phyloP scores from a whole-genome alignment of 2,888 invertebrate species.

The Flexamia atlantica region DNA sequence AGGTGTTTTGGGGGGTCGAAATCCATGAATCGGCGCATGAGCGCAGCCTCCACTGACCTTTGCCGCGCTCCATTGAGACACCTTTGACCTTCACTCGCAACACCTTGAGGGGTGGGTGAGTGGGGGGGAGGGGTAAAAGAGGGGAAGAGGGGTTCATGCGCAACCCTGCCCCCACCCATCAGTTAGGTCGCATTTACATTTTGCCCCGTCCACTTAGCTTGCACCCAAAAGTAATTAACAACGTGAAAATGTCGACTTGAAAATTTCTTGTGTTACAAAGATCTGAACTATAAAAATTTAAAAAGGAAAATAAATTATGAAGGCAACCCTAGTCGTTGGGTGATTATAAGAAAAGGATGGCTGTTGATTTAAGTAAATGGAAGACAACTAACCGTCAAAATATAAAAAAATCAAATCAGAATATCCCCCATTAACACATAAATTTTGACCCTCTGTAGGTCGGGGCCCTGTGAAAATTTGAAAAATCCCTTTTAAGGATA shows the following conservation, averaged over 20 bases:
- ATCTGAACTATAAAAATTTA: too few relatives aligned
- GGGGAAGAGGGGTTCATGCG: not conserved
- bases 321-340: too few relatives aligned
- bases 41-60: not conserved
- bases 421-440: too few relatives aligned
- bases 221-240: not conserved
- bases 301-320: too few relatives aligned
- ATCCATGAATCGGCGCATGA: constrained; percentile 33
- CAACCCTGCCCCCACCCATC: not conserved
- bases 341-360: too few relatives aligned
- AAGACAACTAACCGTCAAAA: too few relatives aligned
- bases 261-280: too few relatives aligned
- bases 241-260: not conserved
- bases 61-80: constrained; percentile 11
- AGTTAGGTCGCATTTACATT: constrained; percentile 10
- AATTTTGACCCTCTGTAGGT: too few relatives aligned
- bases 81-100: constrained; percentile 22
- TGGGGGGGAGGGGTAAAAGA: not conserved
- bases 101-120: not conserved
- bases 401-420: too few relatives aligned
- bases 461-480: too few relatives aligned
- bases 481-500: too few relatives aligned
- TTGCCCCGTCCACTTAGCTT: not conserved
- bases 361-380: too few relatives aligned
- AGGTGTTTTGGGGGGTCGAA: not conserved